Percentiles rank a stretch among this genome's conserved stretches.
Conservation (phyloP, 2,113 vertebrate genomes). For the Aviceda subcristata region DNA sequence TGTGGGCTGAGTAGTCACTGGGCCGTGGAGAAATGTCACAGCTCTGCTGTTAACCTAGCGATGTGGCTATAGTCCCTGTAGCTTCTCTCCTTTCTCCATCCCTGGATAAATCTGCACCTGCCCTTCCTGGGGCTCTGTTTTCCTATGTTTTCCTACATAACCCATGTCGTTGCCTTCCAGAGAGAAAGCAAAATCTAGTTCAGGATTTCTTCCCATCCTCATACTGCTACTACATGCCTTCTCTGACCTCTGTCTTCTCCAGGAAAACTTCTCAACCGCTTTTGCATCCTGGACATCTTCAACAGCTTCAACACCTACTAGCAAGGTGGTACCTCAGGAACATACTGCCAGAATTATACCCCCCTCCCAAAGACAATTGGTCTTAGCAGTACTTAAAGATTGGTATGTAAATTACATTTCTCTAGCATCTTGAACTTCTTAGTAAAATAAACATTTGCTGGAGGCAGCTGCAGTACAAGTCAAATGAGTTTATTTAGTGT, state of each 20-base stretch:
- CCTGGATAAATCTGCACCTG: background rate
- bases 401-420: background rate
- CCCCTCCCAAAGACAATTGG: background rate
- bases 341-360: background rate
- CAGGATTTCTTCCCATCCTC: background rate
- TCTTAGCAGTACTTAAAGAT: background rate
- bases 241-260: background rate
- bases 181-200: background rate
- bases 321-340: background rate
- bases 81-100: background rate
- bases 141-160: background rate
- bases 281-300: background rate
- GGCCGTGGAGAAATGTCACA: background rate
- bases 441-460: constrained; percentile 2
- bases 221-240: background rate
- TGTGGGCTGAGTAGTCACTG: background rate
- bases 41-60: background rate
- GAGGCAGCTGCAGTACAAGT: constrained; percentile 5
- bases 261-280: background rate
- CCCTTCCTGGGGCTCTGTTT: background rate
- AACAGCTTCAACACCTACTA: background rate
- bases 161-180: background rate
- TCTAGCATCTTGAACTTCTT: background rate
- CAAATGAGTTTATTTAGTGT: constrained; percentile 36
- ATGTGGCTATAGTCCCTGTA: background rate